Conservation (phyloP, 2,888 invertebrate species). For the Oxycera nigricornis region DNA sequence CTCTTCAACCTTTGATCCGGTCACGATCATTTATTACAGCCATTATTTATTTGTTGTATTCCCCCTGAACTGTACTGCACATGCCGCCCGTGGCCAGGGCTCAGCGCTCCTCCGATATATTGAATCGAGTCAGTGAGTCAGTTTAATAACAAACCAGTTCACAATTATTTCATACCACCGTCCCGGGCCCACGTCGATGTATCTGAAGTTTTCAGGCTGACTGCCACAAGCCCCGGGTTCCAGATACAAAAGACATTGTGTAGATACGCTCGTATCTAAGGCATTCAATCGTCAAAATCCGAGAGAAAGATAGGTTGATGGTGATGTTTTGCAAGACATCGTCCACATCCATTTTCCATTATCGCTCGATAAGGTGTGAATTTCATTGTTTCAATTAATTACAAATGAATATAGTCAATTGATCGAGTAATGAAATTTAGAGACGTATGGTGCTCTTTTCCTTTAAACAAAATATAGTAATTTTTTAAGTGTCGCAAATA, state of each 20-base stretch:
- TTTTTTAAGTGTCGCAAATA: too few relatives aligned
- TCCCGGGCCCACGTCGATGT: not conserved
- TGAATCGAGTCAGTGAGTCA: slow-evolving; percentile 2
- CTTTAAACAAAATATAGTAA: too few relatives aligned
- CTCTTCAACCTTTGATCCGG: slow-evolving; percentile 46
- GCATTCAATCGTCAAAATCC: not conserved
- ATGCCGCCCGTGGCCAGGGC: not conserved
- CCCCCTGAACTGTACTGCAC: slow-evolving; percentile 22
- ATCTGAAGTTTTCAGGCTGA: not conserved
- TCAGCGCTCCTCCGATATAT: too few relatives aligned
- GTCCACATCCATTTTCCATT: slow-evolving; percentile 12
- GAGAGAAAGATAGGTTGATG: slow-evolving; percentile 17
- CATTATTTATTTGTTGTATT: slow-evolving; percentile 43
- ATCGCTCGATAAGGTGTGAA: slow-evolving; percentile 27
- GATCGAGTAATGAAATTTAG: not conserved
- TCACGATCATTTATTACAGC: slow-evolving; percentile 46
- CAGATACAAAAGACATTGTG: slow-evolving; percentile 22
- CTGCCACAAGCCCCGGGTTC: not conserved
- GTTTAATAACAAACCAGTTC: slow-evolving; percentile 38
- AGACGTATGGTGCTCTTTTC: too few relatives aligned
- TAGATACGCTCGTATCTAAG: slow-evolving; percentile 12
- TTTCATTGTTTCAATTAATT: slow-evolving; percentile 18
- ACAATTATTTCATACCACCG: slow-evolving; percentile 29
- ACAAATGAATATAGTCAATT: slow-evolving; percentile 4
- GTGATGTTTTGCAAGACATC: slow-evolving; percentile 18